These are phyloP conservation scores for Anoplius nigerrimus DNA, from an alignment of 2,888 invertebrate genomes.

Conservation along the genomic window DNA sequence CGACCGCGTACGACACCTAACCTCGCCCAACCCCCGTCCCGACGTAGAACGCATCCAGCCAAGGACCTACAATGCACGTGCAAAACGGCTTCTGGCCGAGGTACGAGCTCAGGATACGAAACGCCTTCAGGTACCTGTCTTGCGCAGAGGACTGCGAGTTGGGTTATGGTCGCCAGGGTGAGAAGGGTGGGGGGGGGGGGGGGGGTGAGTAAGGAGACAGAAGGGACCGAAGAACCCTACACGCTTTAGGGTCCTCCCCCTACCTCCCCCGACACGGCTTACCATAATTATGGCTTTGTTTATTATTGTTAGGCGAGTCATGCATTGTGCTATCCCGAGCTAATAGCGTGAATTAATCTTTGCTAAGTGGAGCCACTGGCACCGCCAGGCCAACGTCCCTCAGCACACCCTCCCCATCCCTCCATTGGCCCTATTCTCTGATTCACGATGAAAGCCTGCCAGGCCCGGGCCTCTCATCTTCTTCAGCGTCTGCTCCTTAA, in stretches of 20 bases:
- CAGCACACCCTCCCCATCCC: conserved; percentile 22
- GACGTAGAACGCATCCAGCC: too few species aligned
- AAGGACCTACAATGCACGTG: conserved; percentile 1
- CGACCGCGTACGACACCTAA: conserved; percentile 8
- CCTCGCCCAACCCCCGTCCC: too few species aligned
- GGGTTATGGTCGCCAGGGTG: neutral
- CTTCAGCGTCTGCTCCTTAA: conserved; percentile 12
- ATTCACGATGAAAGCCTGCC: conserved; percentile 50
- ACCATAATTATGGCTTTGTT: conserved; percentile 65
- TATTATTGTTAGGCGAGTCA: conserved; percentile 55
- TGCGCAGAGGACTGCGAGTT: conserved; percentile 2
- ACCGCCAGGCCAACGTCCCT: conserved; percentile 44
- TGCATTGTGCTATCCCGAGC: conserved; percentile 57
- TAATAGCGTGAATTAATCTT: conserved; percentile 71
- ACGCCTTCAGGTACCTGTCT: conserved; percentile 14
- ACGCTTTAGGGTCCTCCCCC: conserved; percentile 16
- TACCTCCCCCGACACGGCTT: conserved; percentile 15
- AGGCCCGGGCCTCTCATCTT: conserved; percentile 21
- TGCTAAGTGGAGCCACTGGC: conserved; percentile 56
- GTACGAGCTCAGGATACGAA: conserved; percentile 22
- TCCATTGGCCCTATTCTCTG: conserved; percentile 40
- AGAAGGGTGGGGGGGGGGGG: neutral
- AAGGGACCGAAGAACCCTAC: conserved; percentile 35
- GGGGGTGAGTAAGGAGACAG: neutral
- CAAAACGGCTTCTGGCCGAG: neutral